Evolutionary conservation across 2,797 vertebrate genomes (phyloP).

Genomic region (Malurus leucopterus): DNA sequence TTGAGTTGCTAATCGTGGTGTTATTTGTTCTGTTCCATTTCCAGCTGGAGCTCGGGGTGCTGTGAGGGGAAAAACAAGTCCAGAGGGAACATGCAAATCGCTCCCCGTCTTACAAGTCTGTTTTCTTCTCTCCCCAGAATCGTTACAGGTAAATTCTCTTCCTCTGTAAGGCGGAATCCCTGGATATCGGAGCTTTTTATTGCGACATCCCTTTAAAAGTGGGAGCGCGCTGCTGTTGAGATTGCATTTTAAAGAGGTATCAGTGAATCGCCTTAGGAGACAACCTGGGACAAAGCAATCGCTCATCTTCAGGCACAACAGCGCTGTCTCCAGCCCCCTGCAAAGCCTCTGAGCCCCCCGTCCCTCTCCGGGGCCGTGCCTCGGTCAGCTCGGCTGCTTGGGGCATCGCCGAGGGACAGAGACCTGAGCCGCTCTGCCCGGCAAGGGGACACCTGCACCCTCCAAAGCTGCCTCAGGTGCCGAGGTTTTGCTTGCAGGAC

Average conservation of each 20-base stretch:
- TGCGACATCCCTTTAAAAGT: background rate
- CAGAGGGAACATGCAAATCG: slow-evolving; percentile 12
- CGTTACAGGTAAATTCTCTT: slow-evolving; percentile 2
- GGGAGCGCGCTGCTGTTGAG: background rate
- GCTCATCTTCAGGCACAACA: background rate
- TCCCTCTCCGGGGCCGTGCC: background rate
- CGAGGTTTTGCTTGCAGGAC: rapidly evolving
- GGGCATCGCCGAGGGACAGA: background rate
- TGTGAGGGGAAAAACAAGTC: slow-evolving; percentile 2
- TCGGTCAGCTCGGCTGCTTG: rapidly evolving
- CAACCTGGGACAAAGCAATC: background rate
- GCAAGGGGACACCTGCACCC: background rate
- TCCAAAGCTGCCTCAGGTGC: background rate
- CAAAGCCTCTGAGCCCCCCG: background rate
- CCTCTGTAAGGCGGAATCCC: background rate
- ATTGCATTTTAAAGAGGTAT: background rate
- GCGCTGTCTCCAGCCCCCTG: background rate
- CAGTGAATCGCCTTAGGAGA: background rate
- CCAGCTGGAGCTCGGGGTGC: background rate
- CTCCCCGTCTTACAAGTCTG: background rate
- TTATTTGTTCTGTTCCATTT: background rate
- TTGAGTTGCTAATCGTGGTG: background rate
- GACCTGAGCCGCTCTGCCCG: background rate
- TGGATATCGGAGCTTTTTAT: background rate
- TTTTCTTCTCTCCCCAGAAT: background rate